These are phyloP conservation scores for Recurvirostra avosetta DNA, from an alignment of 2,113 vertebrate genomes.

Conservation along the genomic window DNA sequence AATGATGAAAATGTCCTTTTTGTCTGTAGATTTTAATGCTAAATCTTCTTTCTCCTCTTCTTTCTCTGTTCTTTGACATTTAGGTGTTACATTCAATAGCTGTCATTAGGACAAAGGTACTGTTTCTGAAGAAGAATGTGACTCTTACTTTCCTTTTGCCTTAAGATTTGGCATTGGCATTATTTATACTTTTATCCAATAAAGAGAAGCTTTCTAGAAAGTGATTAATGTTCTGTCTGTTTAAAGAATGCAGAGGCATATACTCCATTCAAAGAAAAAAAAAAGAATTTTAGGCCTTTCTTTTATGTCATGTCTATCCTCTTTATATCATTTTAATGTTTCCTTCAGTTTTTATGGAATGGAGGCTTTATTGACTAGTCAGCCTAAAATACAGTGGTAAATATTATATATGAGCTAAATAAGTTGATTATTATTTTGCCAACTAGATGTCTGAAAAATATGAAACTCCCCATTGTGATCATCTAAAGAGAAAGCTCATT, in stretches of 20 bases:
- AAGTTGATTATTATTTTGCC: slow-evolving; percentile 11
- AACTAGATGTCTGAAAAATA: background rate
- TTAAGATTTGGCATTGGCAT: background rate
- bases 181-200: slow-evolving; percentile 30
- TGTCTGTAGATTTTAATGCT: background rate
- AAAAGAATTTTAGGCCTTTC: background rate
- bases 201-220: slow-evolving; percentile 2
- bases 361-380: slow-evolving; percentile 25
- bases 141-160: slow-evolving; percentile 2
- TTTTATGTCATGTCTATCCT: background rate
- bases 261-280: background rate
- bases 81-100: background rate
- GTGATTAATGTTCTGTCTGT: slow-evolving; percentile 32
- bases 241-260: slow-evolving; percentile 26
- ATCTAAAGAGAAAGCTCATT: background rate
- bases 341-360: slow-evolving; percentile 20
- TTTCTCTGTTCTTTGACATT: slow-evolving; percentile 14
- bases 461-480: background rate
- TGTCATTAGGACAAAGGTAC: slow-evolving; percentile 8
- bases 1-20: background rate
- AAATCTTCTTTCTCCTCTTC: background rate
- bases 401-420: slow-evolving; percentile 38
- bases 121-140: slow-evolving; percentile 9
- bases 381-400: slow-evolving; percentile 12
- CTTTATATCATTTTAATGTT: slow-evolving; percentile 32